These are phyloP conservation scores for Euphonia xanthogaster DNA, from an alignment of 2,797 vertebrate genomes.

Conservation along the genomic window DNA sequence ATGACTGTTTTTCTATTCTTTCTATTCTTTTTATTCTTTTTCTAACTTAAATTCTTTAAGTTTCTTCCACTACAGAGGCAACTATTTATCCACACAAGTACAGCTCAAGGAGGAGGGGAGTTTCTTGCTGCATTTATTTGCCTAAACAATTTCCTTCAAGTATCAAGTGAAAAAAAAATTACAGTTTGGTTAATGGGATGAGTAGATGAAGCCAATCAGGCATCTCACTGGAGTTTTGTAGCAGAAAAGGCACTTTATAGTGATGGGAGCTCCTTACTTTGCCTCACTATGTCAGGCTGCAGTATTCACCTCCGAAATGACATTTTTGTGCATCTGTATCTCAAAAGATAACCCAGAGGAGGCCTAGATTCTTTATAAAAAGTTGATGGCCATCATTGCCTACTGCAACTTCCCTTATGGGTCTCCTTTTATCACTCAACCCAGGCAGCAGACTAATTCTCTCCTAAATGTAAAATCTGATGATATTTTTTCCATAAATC, in stretches of 20 bases:
- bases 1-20: background rate
- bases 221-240: background rate
- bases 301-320: background rate
- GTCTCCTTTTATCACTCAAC: background rate
- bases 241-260: background rate
- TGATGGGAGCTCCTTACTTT: background rate
- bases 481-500: background rate
- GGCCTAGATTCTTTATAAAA: background rate
- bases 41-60: too few species aligned
- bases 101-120: background rate
- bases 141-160: background rate
- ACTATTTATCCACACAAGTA: background rate
- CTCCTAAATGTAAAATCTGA: slow-evolving; percentile 3
- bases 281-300: background rate
- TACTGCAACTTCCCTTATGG: background rate
- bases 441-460: background rate
- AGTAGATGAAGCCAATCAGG: background rate
- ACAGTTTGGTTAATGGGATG: background rate
- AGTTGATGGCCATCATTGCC: background rate
- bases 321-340: background rate
- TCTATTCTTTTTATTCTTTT: too few species aligned
- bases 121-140: background rate
- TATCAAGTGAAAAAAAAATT: background rate
- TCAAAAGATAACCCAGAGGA: background rate
- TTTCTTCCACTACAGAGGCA: background rate